Evolutionary conservation across 2,888 invertebrate genomes (phyloP).

Genomic region (Ophion slaviceki): DNA sequence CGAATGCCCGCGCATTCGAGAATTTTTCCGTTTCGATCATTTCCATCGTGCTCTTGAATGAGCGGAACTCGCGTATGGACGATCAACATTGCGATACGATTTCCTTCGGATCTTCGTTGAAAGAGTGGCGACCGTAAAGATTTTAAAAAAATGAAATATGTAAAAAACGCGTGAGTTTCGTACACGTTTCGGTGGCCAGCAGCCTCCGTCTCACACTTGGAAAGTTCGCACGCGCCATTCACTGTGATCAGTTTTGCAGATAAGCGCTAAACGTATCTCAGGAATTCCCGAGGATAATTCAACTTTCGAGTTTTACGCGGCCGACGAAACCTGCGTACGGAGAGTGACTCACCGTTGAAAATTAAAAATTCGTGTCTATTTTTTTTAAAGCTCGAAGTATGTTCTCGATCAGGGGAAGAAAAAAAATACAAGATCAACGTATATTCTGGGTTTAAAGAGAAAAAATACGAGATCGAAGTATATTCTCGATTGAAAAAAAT

Average conservation of each 20-base stretch:
- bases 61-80: no score
- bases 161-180: not conserved
- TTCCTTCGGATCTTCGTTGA: not conserved
- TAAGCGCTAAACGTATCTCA: not conserved
- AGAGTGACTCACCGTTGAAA: not conserved
- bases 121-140: not conserved
- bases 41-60: no score
- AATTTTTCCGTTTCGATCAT: no score
- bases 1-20: no score
- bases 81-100: not conserved
- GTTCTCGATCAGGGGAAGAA: not conserved
- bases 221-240: slow-evolving; percentile 7
- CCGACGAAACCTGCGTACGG: not conserved
- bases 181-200: not conserved
- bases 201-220: not conserved
- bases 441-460: not conserved
- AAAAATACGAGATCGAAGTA: not conserved
- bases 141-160: not conserved
- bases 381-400: not conserved
- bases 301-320: not conserved
- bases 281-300: not conserved
- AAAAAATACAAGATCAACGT: no score
- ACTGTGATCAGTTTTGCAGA: not conserved
- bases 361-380: not conserved
- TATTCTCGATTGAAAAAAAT: not conserved